Base-by-base conservation (phyloP, 2,113 vertebrate species). In the Etheostoma cragini region DNA sequence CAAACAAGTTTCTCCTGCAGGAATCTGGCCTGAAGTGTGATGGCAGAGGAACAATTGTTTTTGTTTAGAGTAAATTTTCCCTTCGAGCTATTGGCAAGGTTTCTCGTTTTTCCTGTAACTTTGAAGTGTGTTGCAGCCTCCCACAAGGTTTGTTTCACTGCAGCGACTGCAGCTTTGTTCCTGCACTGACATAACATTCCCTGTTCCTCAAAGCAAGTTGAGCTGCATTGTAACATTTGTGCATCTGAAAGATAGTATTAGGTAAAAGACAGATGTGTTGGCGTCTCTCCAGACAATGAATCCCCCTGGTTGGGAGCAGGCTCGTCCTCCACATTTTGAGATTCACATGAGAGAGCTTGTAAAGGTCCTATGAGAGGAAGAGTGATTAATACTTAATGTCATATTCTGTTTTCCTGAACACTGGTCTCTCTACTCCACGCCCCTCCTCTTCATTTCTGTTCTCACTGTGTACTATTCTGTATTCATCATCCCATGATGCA, bases 1-100 rank as follows among this genome's bases (percentile, higher is more conserved):
- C 71, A 79, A 88, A 80, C 82, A 66, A 67, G 33, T 77, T 50
- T 14, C 46, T 91, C 89, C 77, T 54, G 30, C 52, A 83, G 85
- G 89, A 91, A 78, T 79, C n/a, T 21, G 49, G 67, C 78, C 68
- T 75, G 52, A 60, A 83, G 81, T 75, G 79, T 33, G 66, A 80
- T 33, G 71, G 49, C 66, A 24, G n/a, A 85, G 30, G 64, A 86
- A 83, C 84, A 83, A 79, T 87, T 68, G 86, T 56, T 86, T 85
- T 86, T 92, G 85, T 90, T 89, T 86, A 60, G 81, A 83, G 84
- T 72, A 88, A 78, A 87, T 87, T 74, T 83, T 70, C 75, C 74
- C 80, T 72, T 54, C 33, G 10, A 91, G 90, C 76, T 53, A 13
- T 70, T 82, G 77, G 86, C 74, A 69, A 73, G 69, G 64, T 70